Percentiles rank a stretch among this genome's conserved stretches.
Evolutionary conservation across 1,140 invertebrate species (phyloP).

Genomic region (Helicoverpa zea): DNA sequence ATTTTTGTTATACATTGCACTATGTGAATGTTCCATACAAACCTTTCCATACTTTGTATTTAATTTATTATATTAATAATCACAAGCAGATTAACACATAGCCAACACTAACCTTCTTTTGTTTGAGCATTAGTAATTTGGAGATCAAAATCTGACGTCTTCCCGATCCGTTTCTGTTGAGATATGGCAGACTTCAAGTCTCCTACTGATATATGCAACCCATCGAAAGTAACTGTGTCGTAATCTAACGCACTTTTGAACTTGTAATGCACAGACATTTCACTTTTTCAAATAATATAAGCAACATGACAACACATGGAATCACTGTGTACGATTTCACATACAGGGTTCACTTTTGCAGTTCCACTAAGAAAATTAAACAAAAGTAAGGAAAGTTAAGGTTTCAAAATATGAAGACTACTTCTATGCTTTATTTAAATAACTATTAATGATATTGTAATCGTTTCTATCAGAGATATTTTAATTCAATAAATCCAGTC

Average conservation of each 20-base stretch:
- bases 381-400: too few species aligned
- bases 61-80: background rate
- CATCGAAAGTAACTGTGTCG: conserved; percentile 98
- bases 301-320: conserved; percentile 73
- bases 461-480: too few species aligned
- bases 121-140: conserved; percentile 99
- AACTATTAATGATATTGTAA: too few species aligned
- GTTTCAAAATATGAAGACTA: too few species aligned
- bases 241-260: conserved; percentile 98
- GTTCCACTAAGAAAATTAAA: background rate
- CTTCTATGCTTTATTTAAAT: too few species aligned
- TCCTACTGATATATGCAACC: conserved; percentile 97
- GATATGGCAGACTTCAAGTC: conserved; percentile 98
- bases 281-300: conserved; percentile 64
- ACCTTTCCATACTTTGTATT: too few species aligned
- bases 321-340: conserved; percentile 59
- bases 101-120: conserved; percentile 94
- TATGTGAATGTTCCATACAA: background rate
- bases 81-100: background rate
- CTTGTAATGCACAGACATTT: conserved; percentile 99
- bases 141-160: conserved; percentile 97
- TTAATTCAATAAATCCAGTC: too few species aligned
- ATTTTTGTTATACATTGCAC: too few species aligned
- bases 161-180: conserved; percentile 97
- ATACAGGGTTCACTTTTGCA: conserved; percentile 6